These are phyloP conservation scores for Zaprionus vittiger DNA, from an alignment of 1,140 invertebrate species.

Conservation along the genomic window DNA sequence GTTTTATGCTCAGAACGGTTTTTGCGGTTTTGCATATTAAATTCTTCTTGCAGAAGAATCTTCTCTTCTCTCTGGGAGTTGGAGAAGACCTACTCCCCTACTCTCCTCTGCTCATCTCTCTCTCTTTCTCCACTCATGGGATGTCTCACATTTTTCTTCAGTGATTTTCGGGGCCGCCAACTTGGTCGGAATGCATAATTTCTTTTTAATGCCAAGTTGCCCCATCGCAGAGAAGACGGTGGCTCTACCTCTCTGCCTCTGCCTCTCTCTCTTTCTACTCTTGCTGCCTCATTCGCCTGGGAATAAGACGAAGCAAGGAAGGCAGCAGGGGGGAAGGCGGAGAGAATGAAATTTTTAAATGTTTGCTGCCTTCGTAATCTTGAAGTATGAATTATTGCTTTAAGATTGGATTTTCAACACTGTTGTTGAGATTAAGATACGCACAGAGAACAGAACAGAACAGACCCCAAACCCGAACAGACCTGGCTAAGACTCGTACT, in stretches of 20 bases:
- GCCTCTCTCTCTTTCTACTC: not conserved
- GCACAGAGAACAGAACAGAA: conserved; percentile 38
- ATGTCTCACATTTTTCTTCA: conserved; percentile 72
- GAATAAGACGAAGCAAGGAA: conserved; percentile 10
- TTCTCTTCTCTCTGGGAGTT: conserved; percentile 20
- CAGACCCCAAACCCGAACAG: conserved; percentile 19
- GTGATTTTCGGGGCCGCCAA: conserved; percentile 80
- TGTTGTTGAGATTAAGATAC: conserved; percentile 82
- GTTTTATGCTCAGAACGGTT: conserved; percentile 65
- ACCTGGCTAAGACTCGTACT: not conserved
- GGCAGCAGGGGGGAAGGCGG: not conserved
- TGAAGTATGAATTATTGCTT: conserved; percentile 84
- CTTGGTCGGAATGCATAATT: conserved; percentile 82
- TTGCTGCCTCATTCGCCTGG: conserved; percentile 21
- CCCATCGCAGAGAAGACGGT: conserved; percentile 27
- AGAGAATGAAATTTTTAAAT: conserved; percentile 78
- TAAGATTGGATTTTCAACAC: conserved; percentile 84
- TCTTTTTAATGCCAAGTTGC: conserved; percentile 76
- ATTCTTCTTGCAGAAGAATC: conserved; percentile 61
- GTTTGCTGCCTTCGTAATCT: conserved; percentile 82
- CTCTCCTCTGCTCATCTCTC: not conserved
- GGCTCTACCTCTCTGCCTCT: conserved; percentile 10
- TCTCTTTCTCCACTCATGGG: not conserved
- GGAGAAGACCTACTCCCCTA: not conserved
- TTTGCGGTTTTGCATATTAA: conserved; percentile 84